These are phyloP conservation scores for Cygnus olor DNA, from an alignment of 2,797 vertebrate species.

Conservation along the genomic window DNA sequence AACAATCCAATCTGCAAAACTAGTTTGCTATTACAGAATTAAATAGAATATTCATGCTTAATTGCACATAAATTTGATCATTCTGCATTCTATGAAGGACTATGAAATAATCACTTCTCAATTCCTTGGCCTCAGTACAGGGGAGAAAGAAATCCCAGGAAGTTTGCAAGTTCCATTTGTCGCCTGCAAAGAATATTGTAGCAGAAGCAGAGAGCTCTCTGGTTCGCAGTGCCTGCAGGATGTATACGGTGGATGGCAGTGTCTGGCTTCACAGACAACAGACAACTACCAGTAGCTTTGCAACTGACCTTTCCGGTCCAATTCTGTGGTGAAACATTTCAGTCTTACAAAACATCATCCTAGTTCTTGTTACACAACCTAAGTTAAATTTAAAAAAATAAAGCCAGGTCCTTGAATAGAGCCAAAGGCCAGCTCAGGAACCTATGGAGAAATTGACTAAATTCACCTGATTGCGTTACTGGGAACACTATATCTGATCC, in stretches of 20 bases:
- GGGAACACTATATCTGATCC: background rate
- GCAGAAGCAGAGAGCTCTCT: background rate
- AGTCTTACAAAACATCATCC: background rate
- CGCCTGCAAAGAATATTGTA: background rate
- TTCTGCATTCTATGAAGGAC: background rate
- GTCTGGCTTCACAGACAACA: background rate
- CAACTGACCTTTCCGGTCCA: background rate
- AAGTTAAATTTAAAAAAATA: background rate
- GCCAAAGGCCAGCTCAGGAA: background rate
- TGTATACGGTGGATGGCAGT: background rate
- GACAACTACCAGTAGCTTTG: background rate
- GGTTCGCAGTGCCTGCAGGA: background rate
- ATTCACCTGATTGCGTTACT: background rate
- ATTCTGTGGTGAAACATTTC: background rate
- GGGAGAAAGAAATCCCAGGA: background rate
- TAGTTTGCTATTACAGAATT: background rate
- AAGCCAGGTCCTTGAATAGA: background rate
- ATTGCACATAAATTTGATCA: constrained; percentile 2
- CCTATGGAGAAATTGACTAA: background rate
- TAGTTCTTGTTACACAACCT: no score
- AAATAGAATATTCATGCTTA: background rate
- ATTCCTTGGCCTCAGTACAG: background rate
- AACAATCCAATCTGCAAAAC: background rate
- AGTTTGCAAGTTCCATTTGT: background rate
- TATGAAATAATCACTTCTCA: background rate